Conservation (phyloP, 2,113 vertebrate genomes). For the Daubentonia madagascariensis region DNA sequence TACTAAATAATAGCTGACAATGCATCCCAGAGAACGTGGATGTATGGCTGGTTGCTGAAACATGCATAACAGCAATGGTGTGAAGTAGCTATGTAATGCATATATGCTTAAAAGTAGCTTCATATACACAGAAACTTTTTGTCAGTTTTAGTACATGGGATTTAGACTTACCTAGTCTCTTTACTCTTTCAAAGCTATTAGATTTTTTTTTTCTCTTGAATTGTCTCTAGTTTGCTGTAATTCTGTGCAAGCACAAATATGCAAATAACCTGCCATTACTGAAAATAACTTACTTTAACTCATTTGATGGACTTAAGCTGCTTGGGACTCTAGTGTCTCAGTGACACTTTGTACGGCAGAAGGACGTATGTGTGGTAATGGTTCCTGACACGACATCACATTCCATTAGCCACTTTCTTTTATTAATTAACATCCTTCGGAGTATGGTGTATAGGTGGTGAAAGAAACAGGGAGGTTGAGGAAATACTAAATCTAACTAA, state of each 20-base stretch:
- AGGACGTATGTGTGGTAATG: background rate
- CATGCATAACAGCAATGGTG: background rate
- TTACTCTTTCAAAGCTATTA: background rate
- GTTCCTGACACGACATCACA: background rate
- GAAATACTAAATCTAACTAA: conserved; percentile 46
- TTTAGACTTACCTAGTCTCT: background rate
- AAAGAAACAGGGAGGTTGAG: conserved; percentile 41
- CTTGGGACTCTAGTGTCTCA: background rate
- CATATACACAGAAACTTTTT: background rate
- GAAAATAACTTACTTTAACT: conserved; percentile 23
- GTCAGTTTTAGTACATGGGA: background rate
- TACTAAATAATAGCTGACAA: background rate
- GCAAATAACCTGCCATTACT: background rate
- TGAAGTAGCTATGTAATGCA: background rate
- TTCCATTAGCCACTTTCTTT: conserved; percentile 25
- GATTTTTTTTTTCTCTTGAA: background rate
- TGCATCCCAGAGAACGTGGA: background rate
- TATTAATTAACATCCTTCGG: conserved; percentile 46
- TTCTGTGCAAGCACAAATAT: background rate
- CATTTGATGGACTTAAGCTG: conserved; percentile 2
- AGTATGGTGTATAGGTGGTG: background rate
- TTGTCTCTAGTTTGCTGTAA: conserved; percentile 20
- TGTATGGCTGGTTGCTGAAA: background rate
- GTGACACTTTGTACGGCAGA: background rate
- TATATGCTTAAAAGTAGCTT: background rate